A percentile compares a stretch with the other conserved stretches of the same genome.
Conservation (phyloP, 2,797 vertebrate genomes). For the Phyllotis vaccarum region DNA sequence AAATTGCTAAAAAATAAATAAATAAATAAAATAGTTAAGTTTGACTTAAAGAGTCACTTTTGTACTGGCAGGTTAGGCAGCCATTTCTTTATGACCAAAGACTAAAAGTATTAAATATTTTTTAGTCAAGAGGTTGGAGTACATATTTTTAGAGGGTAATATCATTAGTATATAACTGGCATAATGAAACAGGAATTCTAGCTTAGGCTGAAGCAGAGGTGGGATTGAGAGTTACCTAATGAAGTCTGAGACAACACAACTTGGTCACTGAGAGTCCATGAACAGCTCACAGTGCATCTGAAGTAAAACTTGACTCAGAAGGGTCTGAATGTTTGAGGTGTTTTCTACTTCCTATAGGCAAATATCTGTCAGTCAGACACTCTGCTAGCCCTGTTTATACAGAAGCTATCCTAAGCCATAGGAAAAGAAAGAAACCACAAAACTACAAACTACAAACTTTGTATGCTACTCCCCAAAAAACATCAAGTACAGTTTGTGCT, state of each 20-base stretch:
- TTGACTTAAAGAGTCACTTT: not conserved
- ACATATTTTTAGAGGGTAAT: not conserved
- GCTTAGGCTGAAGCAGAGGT: not conserved
- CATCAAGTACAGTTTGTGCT: not conserved
- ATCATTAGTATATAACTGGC: not conserved
- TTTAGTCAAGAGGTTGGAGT: not conserved
- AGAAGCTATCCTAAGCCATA: not conserved
- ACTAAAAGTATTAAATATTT: not conserved
- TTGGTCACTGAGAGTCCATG: not conserved
- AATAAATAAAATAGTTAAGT: not conserved
- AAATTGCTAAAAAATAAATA: not conserved
- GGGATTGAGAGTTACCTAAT: not conserved
- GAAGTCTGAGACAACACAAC: not conserved
- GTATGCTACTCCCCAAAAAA: not conserved
- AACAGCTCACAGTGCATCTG: not conserved
- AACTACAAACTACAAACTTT: not conserved
- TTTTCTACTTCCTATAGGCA: not conserved
- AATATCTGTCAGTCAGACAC: not conserved
- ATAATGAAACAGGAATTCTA: not conserved
- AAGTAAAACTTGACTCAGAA: not conserved
- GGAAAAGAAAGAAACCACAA: not conserved
- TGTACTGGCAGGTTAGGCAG: not conserved
- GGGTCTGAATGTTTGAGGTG: not conserved
- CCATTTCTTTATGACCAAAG: not conserved
- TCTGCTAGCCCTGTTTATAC: not conserved